Evolutionary conservation across 1,140 invertebrate genomes (phyloP).

Genomic region (Formica exsecta): DNA sequence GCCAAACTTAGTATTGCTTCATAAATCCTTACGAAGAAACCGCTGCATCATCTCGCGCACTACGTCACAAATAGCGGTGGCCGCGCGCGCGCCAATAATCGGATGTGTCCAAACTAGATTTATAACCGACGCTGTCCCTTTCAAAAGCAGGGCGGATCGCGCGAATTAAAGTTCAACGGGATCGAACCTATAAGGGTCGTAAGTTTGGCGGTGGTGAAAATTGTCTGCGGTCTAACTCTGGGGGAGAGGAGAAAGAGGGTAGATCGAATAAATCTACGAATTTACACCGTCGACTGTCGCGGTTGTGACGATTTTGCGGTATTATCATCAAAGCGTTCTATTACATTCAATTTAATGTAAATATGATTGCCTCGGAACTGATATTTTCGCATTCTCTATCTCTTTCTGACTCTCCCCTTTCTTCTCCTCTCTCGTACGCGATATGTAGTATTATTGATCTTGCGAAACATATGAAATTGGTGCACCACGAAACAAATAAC

Average conservation of each 20-base stretch:
- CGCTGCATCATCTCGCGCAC: conserved; percentile 79
- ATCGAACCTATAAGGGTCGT: conserved; percentile 21
- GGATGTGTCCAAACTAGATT: conserved; percentile 71
- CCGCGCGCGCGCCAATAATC: conserved; percentile 75
- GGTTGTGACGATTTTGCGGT: conserved; percentile 38
- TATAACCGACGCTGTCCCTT: conserved; percentile 61
- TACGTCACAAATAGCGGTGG: conserved; percentile 79
- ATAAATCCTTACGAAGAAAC: conserved; percentile 81
- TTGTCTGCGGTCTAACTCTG: conserved; percentile 50
- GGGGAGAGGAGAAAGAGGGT: background rate
- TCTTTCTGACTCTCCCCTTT: background rate
- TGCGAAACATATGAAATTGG: background rate
- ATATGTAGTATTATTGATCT: conserved; percentile 25
- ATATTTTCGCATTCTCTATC: conserved; percentile 34
- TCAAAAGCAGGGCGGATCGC: conserved; percentile 52
- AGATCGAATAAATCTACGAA: conserved; percentile 49
- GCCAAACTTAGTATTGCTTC: conserved; percentile 84
- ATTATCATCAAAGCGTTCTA: conserved; percentile 56
- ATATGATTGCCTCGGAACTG: conserved; percentile 48
- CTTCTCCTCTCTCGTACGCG: background rate
- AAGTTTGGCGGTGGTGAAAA: conserved; percentile 46
- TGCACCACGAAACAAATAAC: conserved; percentile 26
- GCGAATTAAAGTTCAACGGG: conserved; percentile 61
- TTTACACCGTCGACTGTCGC: conserved; percentile 19
- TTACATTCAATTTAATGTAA: conserved; percentile 53